Evolutionary conservation across 2,797 vertebrate genomes (phyloP).

Genomic region (Spea hammondii): DNA sequence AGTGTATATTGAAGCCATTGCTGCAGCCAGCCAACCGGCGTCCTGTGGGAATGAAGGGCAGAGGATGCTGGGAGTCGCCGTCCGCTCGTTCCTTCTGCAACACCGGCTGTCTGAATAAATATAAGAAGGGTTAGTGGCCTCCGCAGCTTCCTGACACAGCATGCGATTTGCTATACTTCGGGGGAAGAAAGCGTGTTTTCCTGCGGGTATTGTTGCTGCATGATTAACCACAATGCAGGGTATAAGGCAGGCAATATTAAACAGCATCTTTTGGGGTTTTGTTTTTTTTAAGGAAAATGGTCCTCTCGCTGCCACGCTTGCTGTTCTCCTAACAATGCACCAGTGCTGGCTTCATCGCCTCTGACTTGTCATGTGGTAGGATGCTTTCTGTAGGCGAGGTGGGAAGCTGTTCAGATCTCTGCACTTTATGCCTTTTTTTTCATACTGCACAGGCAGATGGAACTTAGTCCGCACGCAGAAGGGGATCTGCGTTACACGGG

Average conservation of each 20-base stretch:
- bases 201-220: conserved; percentile 50
- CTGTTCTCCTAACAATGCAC: conserved; percentile 14
- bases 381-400: conserved; percentile 30
- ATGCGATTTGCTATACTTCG: conserved; percentile 47
- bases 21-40: conserved; percentile 59
- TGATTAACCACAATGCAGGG: conserved; percentile 45
- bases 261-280: conserved; percentile 34
- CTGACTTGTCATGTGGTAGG: conserved; percentile 12
- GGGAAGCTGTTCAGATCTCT: conserved; percentile 8
- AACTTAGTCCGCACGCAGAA: not conserved
- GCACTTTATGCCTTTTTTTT: not conserved
- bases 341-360: conserved; percentile 6
- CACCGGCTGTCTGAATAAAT: conserved; percentile 87
- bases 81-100: conserved; percentile 87
- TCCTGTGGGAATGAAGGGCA: conserved; percentile 86
- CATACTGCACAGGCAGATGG: not conserved
- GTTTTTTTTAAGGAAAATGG: not conserved
- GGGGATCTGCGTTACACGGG: not conserved
- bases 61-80: conserved; percentile 90
- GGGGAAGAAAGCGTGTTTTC: conserved; percentile 2
- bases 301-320: not conserved
- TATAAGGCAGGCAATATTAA: conserved; percentile 33
- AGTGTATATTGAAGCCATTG: conserved; percentile 69
- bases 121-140: conserved; percentile 85
- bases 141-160: conserved; percentile 57